phyloP scores from a whole-genome alignment of 2,888 invertebrate genomes.

The Amblyjoppa proteus region DNA sequence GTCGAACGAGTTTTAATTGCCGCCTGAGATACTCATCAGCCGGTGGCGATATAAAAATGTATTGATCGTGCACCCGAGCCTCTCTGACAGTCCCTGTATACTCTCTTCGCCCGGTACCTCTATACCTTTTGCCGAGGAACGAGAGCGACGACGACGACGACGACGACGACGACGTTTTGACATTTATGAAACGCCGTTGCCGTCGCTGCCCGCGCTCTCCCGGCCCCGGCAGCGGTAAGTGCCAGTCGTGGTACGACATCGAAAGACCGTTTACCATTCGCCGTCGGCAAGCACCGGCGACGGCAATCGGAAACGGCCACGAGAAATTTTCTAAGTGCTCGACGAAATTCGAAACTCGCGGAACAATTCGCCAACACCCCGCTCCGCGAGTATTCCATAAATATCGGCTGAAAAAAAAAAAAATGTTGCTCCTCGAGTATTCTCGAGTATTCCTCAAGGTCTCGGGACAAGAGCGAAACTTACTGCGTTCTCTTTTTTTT shows the following conservation, averaged over 20 bases:
- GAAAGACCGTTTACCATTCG: conserved; percentile 36
- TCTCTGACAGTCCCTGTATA: conserved; percentile 34
- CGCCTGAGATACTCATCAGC: conserved; percentile 74
- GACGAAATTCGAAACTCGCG: conserved; percentile 27
- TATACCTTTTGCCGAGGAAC: conserved; percentile 24
- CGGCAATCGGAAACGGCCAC: conserved; percentile 4
- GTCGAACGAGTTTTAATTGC: conserved; percentile 63
- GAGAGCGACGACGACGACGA: conserved; percentile 39
- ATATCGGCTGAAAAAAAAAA: neutral
- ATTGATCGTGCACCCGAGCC: conserved; percentile 58
- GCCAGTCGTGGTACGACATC: conserved; percentile 57
- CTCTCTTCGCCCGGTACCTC: conserved; percentile 3
- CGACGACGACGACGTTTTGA: conserved; percentile 56
- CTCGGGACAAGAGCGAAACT: neutral
- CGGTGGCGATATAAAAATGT: conserved; percentile 72
- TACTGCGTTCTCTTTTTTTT: no score
- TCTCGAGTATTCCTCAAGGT: no score
- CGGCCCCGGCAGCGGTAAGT: conserved; percentile 48
- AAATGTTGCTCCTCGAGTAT: no score
- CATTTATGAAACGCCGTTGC: conserved; percentile 68
- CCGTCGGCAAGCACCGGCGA: conserved; percentile 22
- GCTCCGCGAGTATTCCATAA: conserved; percentile 9
- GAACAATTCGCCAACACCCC: conserved; percentile 14
- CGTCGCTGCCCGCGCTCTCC: conserved; percentile 30
- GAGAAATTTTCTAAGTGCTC: conserved; percentile 11